Evolutionary conservation across 2,797 vertebrate genomes (phyloP).

Genomic region (Cercopithecus petaurista): DNA sequence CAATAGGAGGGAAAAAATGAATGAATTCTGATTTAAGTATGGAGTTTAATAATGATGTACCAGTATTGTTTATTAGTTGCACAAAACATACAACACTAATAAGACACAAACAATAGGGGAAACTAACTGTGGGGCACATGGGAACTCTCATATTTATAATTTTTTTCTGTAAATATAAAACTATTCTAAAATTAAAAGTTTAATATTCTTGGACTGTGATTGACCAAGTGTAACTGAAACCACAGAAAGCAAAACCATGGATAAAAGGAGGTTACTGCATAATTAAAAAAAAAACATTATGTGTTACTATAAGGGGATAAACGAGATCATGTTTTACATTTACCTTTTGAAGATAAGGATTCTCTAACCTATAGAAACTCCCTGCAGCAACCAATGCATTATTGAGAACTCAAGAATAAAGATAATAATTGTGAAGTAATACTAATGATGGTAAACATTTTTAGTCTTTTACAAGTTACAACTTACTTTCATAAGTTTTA

Average conservation of each 20-base stretch:
- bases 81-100: not conserved
- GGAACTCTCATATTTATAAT: not conserved
- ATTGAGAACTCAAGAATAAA: not conserved
- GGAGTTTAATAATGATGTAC: not conserved
- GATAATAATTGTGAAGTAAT: not conserved
- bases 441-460: not conserved
- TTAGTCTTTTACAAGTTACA: conserved; percentile 39
- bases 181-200: not conserved
- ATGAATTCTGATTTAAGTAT: not conserved
- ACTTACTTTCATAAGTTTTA: not conserved
- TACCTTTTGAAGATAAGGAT: not conserved
- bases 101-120: not conserved
- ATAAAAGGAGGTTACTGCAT: not conserved
- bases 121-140: not conserved
- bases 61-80: not conserved
- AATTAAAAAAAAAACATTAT: not conserved
- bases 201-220: not conserved
- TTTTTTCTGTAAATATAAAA: not conserved
- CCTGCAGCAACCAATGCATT: not conserved
- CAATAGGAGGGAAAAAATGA: not conserved
- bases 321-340: not conserved
- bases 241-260: not conserved
- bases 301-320: not conserved
- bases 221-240: not conserved
- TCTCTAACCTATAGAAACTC: conserved; percentile 17